These are phyloP conservation scores for Cataglyphis albicans DNA, from an alignment of 2,888 invertebrate species.

Conservation along the genomic window DNA sequence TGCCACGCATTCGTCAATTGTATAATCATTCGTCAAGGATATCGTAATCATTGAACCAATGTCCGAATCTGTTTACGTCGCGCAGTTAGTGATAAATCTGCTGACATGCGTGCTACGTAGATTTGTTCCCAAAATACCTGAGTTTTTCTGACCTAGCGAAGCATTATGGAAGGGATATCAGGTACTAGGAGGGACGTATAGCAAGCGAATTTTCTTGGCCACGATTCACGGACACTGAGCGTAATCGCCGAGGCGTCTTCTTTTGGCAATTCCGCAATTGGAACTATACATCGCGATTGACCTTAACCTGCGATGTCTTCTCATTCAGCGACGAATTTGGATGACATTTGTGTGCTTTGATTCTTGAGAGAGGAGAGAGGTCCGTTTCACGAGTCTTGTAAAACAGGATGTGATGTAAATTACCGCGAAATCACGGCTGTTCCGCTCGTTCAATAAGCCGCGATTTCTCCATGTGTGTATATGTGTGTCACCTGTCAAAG, in stretches of 20 bases:
- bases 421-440: neutral
- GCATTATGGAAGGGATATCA: neutral
- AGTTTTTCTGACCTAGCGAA: constrained; percentile 10
- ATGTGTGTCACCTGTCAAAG: constrained; percentile 48
- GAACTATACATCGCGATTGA: constrained; percentile 56
- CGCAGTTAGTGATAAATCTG: constrained; percentile 42
- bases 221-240: neutral
- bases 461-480: constrained; percentile 38
- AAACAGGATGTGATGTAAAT: constrained; percentile 30
- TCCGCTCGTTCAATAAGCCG: constrained; percentile 1
- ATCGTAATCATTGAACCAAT: neutral
- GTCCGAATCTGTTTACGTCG: constrained; percentile 36
- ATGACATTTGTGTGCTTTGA: neutral
- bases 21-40: neutral
- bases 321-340: constrained; percentile 61
- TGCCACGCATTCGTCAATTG: neutral
- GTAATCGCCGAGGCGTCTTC: constrained; percentile 15
- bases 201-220: constrained; percentile 44
- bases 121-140: constrained; percentile 55
- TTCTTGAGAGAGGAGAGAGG: neutral
- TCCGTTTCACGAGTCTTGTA: neutral
- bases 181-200: constrained; percentile 13
- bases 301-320: constrained; percentile 73
- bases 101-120: constrained; percentile 43
- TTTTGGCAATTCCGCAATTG: constrained; percentile 51